Evolutionary conservation across 2,113 vertebrate species (phyloP).

Genomic region (Phycodurus eques): DNA sequence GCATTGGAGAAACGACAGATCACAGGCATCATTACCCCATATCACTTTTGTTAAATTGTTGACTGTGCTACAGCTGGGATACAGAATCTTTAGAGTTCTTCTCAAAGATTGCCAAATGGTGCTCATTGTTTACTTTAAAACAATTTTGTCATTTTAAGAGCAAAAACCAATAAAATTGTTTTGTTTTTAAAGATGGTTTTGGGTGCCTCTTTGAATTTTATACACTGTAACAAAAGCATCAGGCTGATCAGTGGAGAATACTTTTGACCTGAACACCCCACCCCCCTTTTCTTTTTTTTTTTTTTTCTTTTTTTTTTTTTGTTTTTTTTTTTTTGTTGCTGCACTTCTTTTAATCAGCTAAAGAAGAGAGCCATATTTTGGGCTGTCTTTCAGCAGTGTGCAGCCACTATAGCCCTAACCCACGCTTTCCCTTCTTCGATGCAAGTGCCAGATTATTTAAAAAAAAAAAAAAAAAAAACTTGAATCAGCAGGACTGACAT

Average conservation of each 20-base stretch:
- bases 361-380: slow-evolving; percentile 72
- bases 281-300: not conserved
- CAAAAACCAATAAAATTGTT: slow-evolving; percentile 59
- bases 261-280: slow-evolving; percentile 30
- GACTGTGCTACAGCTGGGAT: slow-evolving; percentile 25
- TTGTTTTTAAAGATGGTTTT: slow-evolving; percentile 33
- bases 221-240: slow-evolving; percentile 10
- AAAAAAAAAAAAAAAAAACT: slow-evolving; percentile 25
- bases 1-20: slow-evolving; percentile 24
- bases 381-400: slow-evolving; percentile 64
- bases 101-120: slow-evolving; percentile 30
- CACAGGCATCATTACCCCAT: slow-evolving; percentile 6
- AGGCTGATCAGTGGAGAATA: slow-evolving; percentile 13
- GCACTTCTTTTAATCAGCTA: slow-evolving; percentile 74
- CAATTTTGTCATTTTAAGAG: slow-evolving; percentile 30
- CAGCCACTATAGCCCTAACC: slow-evolving; percentile 50
- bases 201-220: slow-evolving; percentile 28
- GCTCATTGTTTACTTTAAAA: slow-evolving; percentile 41
- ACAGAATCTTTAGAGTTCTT: slow-evolving; percentile 35
- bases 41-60: slow-evolving; percentile 12
- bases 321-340: too few relatives aligned
- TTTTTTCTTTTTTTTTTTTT: too few relatives aligned
- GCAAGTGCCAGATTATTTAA: slow-evolving; percentile 62
- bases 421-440: slow-evolving; percentile 65
- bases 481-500: slow-evolving; percentile 51